Evolutionary conservation across 2,113 vertebrate species (phyloP).

Genomic region (Oncorhynchus masou): DNA sequence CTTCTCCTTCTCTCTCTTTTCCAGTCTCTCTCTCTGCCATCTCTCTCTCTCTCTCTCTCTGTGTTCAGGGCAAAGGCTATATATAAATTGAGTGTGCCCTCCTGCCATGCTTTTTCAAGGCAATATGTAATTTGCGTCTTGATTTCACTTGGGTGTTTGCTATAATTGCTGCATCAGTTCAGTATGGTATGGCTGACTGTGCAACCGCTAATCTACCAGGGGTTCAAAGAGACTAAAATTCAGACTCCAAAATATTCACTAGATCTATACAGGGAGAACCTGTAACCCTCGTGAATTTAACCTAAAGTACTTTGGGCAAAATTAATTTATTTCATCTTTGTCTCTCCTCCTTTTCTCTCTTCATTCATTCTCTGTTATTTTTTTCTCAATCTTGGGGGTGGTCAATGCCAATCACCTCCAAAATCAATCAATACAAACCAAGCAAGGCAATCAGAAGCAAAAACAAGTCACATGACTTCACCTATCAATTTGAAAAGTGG

Average conservation of each 20-base stretch:
- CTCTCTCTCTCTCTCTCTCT: neutral
- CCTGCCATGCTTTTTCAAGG: constrained; percentile 22
- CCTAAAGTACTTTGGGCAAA: neutral
- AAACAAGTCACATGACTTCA: constrained; percentile 58
- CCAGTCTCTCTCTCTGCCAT: neutral
- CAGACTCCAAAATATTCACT: neutral
- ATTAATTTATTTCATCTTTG: neutral
- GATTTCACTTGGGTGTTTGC: constrained; percentile 15
- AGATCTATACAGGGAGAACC: neutral
- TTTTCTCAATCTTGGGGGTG: constrained; percentile 58
- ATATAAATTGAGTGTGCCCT: constrained; percentile 5
- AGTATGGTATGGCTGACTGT: neutral
- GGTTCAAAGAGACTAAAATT: constrained; percentile 50
- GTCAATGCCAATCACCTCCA: constrained; percentile 60
- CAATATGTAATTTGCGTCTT: constrained; percentile 5
- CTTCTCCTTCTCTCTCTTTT: constrained; percentile 1
- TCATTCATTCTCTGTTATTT: neutral
- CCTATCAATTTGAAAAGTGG: constrained; percentile 60
- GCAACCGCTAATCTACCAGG: constrained; percentile 32
- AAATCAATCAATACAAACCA: constrained; percentile 58
- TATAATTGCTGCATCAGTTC: neutral
- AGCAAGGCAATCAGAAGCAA: constrained; percentile 65
- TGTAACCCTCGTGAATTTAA: neutral
- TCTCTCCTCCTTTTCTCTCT: constrained; percentile 39
- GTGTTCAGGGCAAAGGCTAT: neutral